Evolutionary conservation across 2,113 vertebrate genomes (phyloP).

Genomic region (Xyliphius kryptos): DNA sequence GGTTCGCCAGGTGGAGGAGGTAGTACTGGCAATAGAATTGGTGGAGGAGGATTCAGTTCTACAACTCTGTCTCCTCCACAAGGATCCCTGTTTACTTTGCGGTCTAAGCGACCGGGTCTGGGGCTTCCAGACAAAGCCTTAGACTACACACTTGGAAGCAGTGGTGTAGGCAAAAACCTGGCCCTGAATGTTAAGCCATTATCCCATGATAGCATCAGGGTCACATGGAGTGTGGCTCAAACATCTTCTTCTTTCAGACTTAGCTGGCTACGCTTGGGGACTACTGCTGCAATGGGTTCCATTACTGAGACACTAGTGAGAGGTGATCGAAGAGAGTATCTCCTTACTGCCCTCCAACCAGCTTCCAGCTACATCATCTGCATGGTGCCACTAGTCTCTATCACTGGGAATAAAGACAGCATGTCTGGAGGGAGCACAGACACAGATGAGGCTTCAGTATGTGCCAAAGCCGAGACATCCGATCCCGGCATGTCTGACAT

Average conservation of each 20-base stretch:
- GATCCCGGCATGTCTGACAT: constrained; percentile 62
- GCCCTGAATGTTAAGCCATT: constrained; percentile 81
- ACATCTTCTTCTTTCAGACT: constrained; percentile 79
- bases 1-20: constrained; percentile 34
- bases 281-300: constrained; percentile 76
- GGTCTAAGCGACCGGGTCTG: constrained; percentile 75
- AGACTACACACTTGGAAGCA: constrained; percentile 78
- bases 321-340: constrained; percentile 81
- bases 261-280: constrained; percentile 83
- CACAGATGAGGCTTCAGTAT: constrained; percentile 75
- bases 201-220: constrained; percentile 77
- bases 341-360: constrained; percentile 79
- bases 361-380: constrained; percentile 85
- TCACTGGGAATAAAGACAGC: constrained; percentile 59
- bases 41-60: constrained; percentile 55
- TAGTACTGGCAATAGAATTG: constrained; percentile 33
- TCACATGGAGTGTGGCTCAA: constrained; percentile 79
- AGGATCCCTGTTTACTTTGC: constrained; percentile 82
- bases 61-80: constrained; percentile 80
- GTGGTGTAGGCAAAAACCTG: constrained; percentile 74
- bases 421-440: constrained; percentile 68
- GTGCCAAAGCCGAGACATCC: constrained; percentile 81
- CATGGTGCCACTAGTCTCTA: constrained; percentile 77
- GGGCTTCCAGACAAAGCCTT: constrained; percentile 75
- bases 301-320: constrained; percentile 87